Percentiles rank a stretch among this genome's conserved stretches.
phyloP scores from a whole-genome alignment of 2,797 vertebrate genomes.

The Tamandua tetradactyla region DNA sequence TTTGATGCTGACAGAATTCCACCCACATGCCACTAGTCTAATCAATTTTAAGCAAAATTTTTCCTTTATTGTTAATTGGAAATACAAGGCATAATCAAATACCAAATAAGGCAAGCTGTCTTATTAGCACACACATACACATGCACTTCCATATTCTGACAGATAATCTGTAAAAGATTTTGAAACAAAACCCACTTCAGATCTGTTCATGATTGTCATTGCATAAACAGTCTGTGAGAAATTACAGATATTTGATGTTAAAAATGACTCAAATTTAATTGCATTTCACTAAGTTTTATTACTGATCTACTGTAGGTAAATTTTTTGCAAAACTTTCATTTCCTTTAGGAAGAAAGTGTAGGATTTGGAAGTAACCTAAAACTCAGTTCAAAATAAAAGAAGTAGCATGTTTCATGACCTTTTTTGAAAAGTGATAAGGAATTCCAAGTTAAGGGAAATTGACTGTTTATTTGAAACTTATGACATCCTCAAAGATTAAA shows the following conservation, averaged over 20 bases:
- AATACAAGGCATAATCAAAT: constrained; percentile 55
- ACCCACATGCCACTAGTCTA: constrained; percentile 59
- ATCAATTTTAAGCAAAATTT: constrained; percentile 52
- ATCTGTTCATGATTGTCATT: constrained; percentile 35
- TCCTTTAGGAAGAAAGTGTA: constrained; percentile 37
- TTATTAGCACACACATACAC: not conserved
- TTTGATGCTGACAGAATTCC: constrained; percentile 50
- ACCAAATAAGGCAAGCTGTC: not conserved
- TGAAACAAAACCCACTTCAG: constrained; percentile 38
- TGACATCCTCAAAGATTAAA: constrained; percentile 37
- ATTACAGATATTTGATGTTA: constrained; percentile 15
- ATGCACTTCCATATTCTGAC: not conserved
- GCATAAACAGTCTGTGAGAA: constrained; percentile 33
- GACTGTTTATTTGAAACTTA: constrained; percentile 30
- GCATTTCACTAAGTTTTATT: not conserved
- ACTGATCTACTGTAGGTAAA: not conserved
- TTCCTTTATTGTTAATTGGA: constrained; percentile 49
- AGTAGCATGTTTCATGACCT: constrained; percentile 11
- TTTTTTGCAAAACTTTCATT: constrained; percentile 35
- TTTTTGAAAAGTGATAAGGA: constrained; percentile 21
- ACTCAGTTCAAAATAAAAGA: constrained; percentile 24
- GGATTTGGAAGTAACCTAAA: constrained; percentile 5
- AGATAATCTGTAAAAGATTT: constrained; percentile 45
- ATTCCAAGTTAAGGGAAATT: constrained; percentile 12
- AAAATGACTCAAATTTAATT: constrained; percentile 35